These are phyloP conservation scores for Agrotis exclamationis DNA, from an alignment of 2,888 invertebrate species.

Conservation along the genomic window DNA sequence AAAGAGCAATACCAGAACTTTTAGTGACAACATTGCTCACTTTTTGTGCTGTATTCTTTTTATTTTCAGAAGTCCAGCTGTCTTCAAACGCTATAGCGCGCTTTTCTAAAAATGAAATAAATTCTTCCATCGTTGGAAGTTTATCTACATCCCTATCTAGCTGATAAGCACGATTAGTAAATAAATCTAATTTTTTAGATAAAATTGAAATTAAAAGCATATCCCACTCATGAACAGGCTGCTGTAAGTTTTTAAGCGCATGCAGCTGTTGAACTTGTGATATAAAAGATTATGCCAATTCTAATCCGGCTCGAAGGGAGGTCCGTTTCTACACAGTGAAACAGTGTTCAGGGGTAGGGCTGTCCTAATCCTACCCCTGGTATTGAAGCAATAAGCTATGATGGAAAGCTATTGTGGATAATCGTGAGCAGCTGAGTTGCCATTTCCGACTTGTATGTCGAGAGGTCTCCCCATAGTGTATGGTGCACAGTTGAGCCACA, in stretches of 20 bases:
- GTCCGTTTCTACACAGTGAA: too few species aligned
- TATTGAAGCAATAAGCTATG: too few species aligned
- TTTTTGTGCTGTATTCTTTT: background rate
- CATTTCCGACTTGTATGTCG: too few species aligned
- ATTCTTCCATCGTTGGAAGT: constrained; percentile 9
- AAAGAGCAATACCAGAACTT: background rate
- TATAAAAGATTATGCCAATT: too few species aligned
- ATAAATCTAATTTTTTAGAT: constrained; percentile 2
- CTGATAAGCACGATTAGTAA: background rate
- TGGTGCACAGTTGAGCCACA: too few species aligned
- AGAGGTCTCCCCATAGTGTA: too few species aligned
- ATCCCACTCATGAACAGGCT: background rate
- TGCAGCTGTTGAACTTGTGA: background rate
- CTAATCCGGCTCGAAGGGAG: too few species aligned
- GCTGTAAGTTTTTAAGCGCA: background rate
- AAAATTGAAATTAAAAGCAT: background rate
- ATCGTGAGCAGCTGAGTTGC: too few species aligned
- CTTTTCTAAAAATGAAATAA: constrained; percentile 3
- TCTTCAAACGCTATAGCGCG: background rate
- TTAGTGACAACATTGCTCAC: constrained; percentile 11
- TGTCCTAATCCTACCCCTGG: too few species aligned
- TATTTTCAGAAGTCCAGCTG: background rate
- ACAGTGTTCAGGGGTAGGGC: too few species aligned
- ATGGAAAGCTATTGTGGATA: too few species aligned
- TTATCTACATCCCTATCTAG: background rate